Conservation (phyloP, 2,888 invertebrate species). For the Caenorhabditis becei region DNA sequence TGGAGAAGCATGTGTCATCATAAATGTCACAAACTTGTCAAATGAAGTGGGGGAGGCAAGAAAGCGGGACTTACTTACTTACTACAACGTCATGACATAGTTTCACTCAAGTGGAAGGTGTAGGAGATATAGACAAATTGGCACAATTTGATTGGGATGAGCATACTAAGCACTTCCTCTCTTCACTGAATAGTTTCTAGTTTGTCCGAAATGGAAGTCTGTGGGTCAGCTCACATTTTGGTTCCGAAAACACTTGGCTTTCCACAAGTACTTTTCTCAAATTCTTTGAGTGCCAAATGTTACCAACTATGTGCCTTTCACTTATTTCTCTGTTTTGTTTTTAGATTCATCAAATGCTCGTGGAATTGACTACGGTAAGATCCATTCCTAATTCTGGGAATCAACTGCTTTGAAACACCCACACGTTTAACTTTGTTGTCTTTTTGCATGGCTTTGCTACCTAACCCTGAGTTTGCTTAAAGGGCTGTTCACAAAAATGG, state of each 20-base stretch:
- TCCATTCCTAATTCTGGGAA: background rate
- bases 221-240: constrained; percentile 2
- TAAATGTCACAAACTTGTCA: constrained; percentile 43
- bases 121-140: background rate
- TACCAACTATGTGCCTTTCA: background rate
- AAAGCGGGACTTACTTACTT: constrained; percentile 10
- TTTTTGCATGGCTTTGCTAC: constrained; percentile 24
- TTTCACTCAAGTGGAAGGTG: constrained; percentile 34
- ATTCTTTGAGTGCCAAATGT: constrained; percentile 8
- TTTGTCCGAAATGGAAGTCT: background rate
- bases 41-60: constrained; percentile 4
- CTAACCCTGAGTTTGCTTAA: constrained; percentile 12
- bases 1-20: constrained; percentile 37
- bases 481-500: background rate
- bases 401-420: constrained; percentile 2
- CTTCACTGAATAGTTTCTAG: no score
- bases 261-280: background rate
- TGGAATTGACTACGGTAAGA: constrained; percentile 55
- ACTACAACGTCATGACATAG: constrained; percentile 19
- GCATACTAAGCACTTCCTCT: background rate
- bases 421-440: constrained; percentile 3
- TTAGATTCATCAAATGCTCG: constrained; percentile 43
- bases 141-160: constrained; percentile 29
- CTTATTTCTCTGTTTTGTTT: background rate
- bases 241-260: background rate